phyloP scores from a whole-genome alignment of 2,888 invertebrate genomes.

The Plutella xylostella region DNA sequence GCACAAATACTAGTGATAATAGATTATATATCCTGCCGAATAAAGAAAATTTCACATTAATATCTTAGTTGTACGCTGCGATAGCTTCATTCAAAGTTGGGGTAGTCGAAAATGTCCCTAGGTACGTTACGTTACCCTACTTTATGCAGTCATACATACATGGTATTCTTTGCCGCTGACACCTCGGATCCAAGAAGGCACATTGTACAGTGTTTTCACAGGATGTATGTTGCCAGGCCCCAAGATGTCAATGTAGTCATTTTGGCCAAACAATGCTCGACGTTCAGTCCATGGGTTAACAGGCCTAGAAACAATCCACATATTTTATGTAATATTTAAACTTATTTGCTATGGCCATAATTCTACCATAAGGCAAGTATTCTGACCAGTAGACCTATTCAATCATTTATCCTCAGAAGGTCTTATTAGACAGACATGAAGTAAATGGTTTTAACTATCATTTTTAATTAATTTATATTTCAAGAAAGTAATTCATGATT shows the following conservation, averaged over 20 bases:
- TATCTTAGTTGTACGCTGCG: too few relatives aligned
- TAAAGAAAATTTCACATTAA: too few relatives aligned
- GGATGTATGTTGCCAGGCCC: constrained; percentile 88
- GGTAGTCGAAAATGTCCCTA: too few relatives aligned
- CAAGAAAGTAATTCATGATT: too few relatives aligned
- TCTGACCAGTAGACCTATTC: constrained; percentile 1
- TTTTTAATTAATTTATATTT: too few relatives aligned
- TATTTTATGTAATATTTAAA: constrained; percentile 7
- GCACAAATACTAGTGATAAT: too few relatives aligned
- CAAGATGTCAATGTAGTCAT: constrained; percentile 97
- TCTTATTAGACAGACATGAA: background rate
- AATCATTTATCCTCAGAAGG: background rate
- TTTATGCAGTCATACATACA: constrained; percentile 56
- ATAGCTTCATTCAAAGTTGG: too few relatives aligned
- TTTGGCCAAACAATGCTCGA: constrained; percentile 91
- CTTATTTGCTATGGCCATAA: too few relatives aligned
- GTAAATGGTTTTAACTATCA: background rate
- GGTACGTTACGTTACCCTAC: too few relatives aligned
- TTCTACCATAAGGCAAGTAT: too few relatives aligned
- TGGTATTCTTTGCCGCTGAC: constrained; percentile 88
- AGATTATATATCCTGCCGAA: too few relatives aligned
- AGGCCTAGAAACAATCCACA: constrained; percentile 64
- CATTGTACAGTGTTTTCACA: constrained; percentile 83
- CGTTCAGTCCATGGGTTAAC: constrained; percentile 80
- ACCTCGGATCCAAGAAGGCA: constrained; percentile 92